Base-by-base conservation (phyloP, 2,113 vertebrate genomes). In the Oxygymnocypris stewartii region DNA sequence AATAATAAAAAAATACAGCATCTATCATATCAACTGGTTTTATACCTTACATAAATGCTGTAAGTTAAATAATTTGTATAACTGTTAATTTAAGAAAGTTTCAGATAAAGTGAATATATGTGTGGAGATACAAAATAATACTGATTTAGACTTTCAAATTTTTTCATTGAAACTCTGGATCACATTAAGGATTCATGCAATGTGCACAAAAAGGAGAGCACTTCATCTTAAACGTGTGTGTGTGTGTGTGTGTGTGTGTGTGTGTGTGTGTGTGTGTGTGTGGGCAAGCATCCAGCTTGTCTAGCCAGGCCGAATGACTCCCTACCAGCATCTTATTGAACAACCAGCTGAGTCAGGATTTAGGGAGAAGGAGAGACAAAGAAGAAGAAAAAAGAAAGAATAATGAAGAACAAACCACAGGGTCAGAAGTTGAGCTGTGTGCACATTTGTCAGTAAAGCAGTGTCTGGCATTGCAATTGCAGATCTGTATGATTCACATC, bases 131-230 rank as follows among this genome's bases (percentile, higher is more conserved):
- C 16, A 59, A 71, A 71, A 79, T 49, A 79, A n/a, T 57, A 47
- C 71, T 11, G 42, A 16, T 59, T 23, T 61, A 67, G 80, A 35
- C 79, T 82, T 61, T 71, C 57, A 65, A 49, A 28, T 44, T 14
- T 79, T 65, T 28, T 16, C 14, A 54, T 59, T 49, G 40, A 87
- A 59, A 65, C 84, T 85, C 71, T 77, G 85, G 80, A 88, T 88
- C 23, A 73, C 79, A 86, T 90, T 89, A 87, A 67, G 79, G 61
- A 90, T 89, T 91, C 74, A 87, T 78, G 69, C 85, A 80, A 86
- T 87, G 69, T 78, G 49, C 83, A 89, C 85, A 73, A 87, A 42
- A 65, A 78, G 12, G 80, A 83, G 63, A 28, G 42, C 42, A 31
- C 57, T 80, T 80, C 78, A 80, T 61, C 57, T 44, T 44, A n/a